Evolutionary conservation across 2,113 vertebrate species (phyloP), one percentile per base, ranked within the genome.

Genomic region (Tachysurus fulvidraco): DNA sequence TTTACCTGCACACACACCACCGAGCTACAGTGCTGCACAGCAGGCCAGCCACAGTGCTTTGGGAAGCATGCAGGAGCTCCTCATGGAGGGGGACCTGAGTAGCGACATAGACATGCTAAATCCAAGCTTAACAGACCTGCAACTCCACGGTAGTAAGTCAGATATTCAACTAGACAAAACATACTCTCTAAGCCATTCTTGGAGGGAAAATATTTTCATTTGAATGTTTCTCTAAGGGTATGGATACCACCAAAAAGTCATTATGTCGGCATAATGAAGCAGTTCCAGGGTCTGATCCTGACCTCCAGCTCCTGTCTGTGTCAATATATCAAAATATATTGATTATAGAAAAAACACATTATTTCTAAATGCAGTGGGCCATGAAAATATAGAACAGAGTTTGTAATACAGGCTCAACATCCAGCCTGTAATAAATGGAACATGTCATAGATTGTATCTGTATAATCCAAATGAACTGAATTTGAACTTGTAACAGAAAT

Each of bases 41-140:
- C 93, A 96, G 89, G 87, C 92, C 0, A 95, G 95, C 79, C 95
- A 94, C 44, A 92, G 94, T 0, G 4, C 82, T 54, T 88, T 92
- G 89, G 94, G 93, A 83, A 95, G 94, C 54, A 91, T 96, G 92
- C 96, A 96, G 6, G 97, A 97, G 21, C 87, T 96, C 1, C 92
- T 97, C 23, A 86, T 96, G 89, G 98, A 99, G 0, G 96, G 94
- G 50, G 97, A 99, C 28, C 92, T 93, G 77, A 95, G 92, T 83
- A 97, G 94, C 0, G 98, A 99, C 59, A 92, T 99, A 0, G 98
- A 99, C 74, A 95, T 94, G 19, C 96, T 99, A 52, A 97, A 98
- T 74, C 97, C 98, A 0, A 98, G 96, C 90, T 95, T 99, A 88
- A 97, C 95, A 0, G 98, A 99, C 87, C 96, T 99, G 65, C 97